Percentiles rank a stretch among this genome's conserved stretches.
These are phyloP conservation scores for mouse (Mus musculus) DNA, from an alignment of 2,113 vertebrate genomes.

Conservation along the genomic window GRCm39 chr5:69974001-69974500, in stretches of 20 bases:
- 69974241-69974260: constrained; percentile 1
- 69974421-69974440: background rate
- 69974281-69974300: background rate
- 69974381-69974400: background rate
- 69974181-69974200: background rate
- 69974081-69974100: background rate
- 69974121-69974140: background rate
- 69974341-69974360: background rate
- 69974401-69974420: background rate
- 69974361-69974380: background rate
- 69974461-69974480: background rate
- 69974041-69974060: background rate
- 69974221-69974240: background rate
- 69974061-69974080: background rate
- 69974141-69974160: background rate
- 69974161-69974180: background rate
- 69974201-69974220: background rate
- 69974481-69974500: background rate
- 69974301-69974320: background rate
- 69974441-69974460: background rate
- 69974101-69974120: background rate
- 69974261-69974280: background rate
- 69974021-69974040: background rate
- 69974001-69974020: background rate
- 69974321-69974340: background rate